A percentile compares a stretch with the other conserved stretches of the same genome.
phyloP scores from a whole-genome alignment of 2,888 invertebrate genomes.

The Gastracanthus pulcherrimus region DNA sequence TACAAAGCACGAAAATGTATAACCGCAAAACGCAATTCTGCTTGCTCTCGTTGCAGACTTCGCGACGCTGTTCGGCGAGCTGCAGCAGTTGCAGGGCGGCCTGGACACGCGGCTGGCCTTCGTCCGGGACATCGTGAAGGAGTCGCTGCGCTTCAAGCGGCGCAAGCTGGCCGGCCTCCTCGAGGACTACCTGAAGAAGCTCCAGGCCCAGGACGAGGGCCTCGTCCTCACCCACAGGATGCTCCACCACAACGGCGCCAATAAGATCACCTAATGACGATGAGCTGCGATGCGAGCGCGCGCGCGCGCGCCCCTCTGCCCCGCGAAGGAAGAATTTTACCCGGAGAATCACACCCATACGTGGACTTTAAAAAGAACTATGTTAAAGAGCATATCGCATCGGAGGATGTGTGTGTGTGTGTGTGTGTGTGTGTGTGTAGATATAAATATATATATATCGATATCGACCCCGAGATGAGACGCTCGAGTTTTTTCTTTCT shows the following conservation, averaged over 20 bases:
- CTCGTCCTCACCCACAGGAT: conserved; percentile 71
- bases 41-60: conserved; percentile 81
- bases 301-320: conserved; percentile 9
- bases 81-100: conserved; percentile 85
- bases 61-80: conserved; percentile 83
- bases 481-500: background rate
- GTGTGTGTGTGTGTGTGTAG: conserved; percentile 33
- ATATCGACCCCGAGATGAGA: conserved; percentile 24
- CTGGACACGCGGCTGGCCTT: conserved; percentile 84
- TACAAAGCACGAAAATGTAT: too few relatives aligned
- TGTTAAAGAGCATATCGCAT: too few relatives aligned
- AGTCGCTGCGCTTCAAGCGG: conserved; percentile 88
- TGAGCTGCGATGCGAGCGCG: too few relatives aligned
- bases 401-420: too few relatives aligned
- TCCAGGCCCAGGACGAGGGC: conserved; percentile 72
- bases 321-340: background rate
- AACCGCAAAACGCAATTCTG: background rate
- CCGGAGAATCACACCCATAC: background rate
- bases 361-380: background rate
- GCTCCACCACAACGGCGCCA: conserved; percentile 73
- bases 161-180: conserved; percentile 84
- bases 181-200: conserved; percentile 82
- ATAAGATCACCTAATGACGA: conserved; percentile 71
- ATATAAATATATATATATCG: conserved; percentile 45
- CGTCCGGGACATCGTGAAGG: conserved; percentile 86